A percentile compares a stretch with the other conserved stretches of the same genome.
These are phyloP conservation scores for Miltochrista miniata DNA, from an alignment of 2,888 invertebrate genomes.

Conservation along the genomic window DNA sequence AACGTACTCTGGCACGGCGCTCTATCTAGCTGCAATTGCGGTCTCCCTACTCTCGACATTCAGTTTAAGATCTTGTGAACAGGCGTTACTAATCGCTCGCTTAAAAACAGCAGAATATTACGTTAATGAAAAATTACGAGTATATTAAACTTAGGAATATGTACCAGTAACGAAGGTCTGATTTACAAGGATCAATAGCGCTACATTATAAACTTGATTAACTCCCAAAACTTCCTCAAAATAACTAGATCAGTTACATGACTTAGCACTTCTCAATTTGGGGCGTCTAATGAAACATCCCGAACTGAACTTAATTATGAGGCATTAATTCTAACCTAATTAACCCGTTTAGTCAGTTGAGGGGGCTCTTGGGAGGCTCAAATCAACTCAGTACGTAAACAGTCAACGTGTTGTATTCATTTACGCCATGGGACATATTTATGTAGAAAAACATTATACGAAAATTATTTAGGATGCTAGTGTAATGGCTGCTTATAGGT, in stretches of 20 bases:
- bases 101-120: no score
- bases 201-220: constrained; percentile 1
- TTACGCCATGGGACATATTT: constrained; percentile 20
- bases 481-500: constrained; percentile 14
- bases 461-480: constrained; percentile 22
- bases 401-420: constrained; percentile 13
- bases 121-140: no score
- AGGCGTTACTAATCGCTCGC: no score
- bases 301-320: constrained; percentile 7
- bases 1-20: no score
- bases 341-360: constrained; percentile 39
- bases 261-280: background rate
- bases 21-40: no score
- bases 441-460: constrained; percentile 29
- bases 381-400: constrained; percentile 38
- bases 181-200: background rate
- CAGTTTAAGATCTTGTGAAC: no score
- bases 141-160: no score
- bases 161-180: background rate
- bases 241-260: background rate
- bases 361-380: constrained; percentile 25
- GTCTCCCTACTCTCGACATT: no score
- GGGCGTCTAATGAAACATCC: constrained; percentile 1
- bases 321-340: constrained; percentile 34
- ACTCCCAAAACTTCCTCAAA: background rate